A percentile compares a stretch with the other conserved stretches of the same genome.
These are phyloP conservation scores for Paedocypris sp. DNA, from an alignment of 2,113 vertebrate genomes.

Conservation along the genomic window DNA sequence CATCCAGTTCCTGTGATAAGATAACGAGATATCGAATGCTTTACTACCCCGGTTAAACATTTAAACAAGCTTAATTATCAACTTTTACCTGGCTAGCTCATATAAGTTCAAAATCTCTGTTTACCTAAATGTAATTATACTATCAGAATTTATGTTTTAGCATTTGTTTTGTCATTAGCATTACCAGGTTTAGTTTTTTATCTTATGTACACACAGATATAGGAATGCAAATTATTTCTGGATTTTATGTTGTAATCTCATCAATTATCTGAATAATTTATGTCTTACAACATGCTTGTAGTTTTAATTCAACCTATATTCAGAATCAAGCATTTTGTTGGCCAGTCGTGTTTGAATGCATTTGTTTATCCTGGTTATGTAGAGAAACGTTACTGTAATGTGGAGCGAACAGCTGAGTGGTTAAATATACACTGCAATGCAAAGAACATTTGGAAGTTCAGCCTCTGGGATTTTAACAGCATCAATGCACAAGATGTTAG, in stretches of 20 bases:
- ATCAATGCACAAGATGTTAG: too few species aligned
- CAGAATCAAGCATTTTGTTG: background rate
- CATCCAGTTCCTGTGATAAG: background rate
- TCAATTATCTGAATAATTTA: too few species aligned
- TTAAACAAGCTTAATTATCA: constrained; percentile 3
- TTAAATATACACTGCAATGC: constrained; percentile 41
- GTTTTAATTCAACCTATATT: too few species aligned
- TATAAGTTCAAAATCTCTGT: background rate
- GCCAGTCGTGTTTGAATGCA: background rate
- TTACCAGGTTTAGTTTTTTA: too few species aligned
- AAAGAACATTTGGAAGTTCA: too few species aligned
- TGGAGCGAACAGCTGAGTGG: constrained; percentile 45
- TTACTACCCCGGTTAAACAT: background rate
- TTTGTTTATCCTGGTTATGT: background rate
- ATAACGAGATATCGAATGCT: constrained; percentile 1
- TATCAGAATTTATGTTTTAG: too few species aligned
- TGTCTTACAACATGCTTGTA: too few species aligned
- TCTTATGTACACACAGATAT: too few species aligned
- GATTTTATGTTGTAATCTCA: too few species aligned
- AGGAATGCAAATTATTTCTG: too few species aligned
- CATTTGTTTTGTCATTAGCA: too few species aligned
- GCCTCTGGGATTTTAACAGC: too few species aligned
- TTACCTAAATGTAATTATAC: background rate
- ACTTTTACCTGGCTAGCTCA: background rate
- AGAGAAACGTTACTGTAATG: background rate